Base-by-base conservation (phyloP, 2,888 invertebrate species). In the Oscheius sp. region DNA sequence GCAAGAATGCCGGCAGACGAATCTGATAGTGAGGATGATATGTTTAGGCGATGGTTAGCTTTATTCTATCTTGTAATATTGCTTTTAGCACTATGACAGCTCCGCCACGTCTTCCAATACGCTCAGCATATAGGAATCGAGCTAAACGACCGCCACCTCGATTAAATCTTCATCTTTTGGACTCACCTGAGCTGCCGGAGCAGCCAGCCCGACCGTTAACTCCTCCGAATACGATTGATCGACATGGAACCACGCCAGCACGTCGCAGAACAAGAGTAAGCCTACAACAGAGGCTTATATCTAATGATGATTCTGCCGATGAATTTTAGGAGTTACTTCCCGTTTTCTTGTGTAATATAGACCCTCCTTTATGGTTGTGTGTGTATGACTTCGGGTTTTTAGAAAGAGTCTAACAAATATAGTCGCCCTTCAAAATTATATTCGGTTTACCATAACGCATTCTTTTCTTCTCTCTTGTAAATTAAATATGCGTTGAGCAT, bases 81-180 rank as follows among this genome's bases (percentile, higher is more conserved):
- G 22, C 3, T 44, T 59, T 62, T 32, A 62, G 62, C 9, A 32
- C 36, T 8, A 45, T 47, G 62, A 62, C 62, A 12, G 44, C 45
- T 26, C 62, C 62, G 9, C 47, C 62, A 1, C 47, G 47, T 22
- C 33, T 62, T 2, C 47, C 45, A n/a, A 26, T 47, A 5, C 30
- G 62, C 4, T 14, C 47, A n/a, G 41, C 38, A 2, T 47, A 45
- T n/a, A 14, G 62, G 6, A 20, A 14, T n/a, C 30, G 62, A n/a
- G 17, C 28, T 8, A 17, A 14, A 3, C 12, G 49, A n/a, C 47
- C 49, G 8, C 62, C 62, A 17, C 62, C 62, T 9, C 2, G 30
- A n/a, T 36, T 62, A 14, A 62, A 62, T 24, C 24, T 62, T 6
- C 6, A 62, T 24, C 62, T 62, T 9, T 26, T 62, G 17, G 62